Evolutionary conservation across 2,888 invertebrate species (phyloP).

Genomic region (Stenoptilia bipunctidactyla): DNA sequence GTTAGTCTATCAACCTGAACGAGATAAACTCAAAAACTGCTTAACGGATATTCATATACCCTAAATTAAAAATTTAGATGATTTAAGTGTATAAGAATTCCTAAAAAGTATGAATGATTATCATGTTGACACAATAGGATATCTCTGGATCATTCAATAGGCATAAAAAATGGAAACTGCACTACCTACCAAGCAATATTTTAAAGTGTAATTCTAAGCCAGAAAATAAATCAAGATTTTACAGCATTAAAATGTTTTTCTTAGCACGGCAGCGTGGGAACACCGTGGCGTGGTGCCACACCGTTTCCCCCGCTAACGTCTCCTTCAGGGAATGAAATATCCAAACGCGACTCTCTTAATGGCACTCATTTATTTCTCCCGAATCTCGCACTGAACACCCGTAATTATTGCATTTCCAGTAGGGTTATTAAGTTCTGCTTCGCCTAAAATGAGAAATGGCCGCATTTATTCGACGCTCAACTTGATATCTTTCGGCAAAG

Average conservation of each 20-base stretch:
- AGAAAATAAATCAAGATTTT: slow-evolving; percentile 1
- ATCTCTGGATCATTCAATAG: no score
- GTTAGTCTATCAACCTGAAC: no score
- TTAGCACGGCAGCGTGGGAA: slow-evolving; percentile 56
- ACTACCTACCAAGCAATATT: no score
- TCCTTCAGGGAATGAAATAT: slow-evolving; percentile 67
- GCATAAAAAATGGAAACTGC: no score
- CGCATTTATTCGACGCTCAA: slow-evolving; percentile 60
- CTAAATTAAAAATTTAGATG: no score
- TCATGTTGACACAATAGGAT: no score
- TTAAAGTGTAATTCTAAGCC: no score
- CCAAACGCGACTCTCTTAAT: slow-evolving; percentile 65
- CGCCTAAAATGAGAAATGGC: slow-evolving; percentile 66
- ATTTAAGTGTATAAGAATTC: no score
- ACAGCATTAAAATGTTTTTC: slow-evolving; percentile 19
- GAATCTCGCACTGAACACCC: slow-evolving; percentile 62
- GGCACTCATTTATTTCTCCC: slow-evolving; percentile 64
- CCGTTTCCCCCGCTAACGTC: slow-evolving; percentile 48
- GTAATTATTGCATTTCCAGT: slow-evolving; percentile 68
- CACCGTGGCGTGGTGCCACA: slow-evolving; percentile 32
- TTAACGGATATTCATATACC: no score
- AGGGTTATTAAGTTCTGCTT: slow-evolving; percentile 68
- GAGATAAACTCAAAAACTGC: no score
- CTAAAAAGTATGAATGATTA: no score
- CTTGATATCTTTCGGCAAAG: slow-evolving; percentile 56